phyloP scores from a whole-genome alignment of 2,113 vertebrate species.

The Pseudorectes ferrugineus region DNA sequence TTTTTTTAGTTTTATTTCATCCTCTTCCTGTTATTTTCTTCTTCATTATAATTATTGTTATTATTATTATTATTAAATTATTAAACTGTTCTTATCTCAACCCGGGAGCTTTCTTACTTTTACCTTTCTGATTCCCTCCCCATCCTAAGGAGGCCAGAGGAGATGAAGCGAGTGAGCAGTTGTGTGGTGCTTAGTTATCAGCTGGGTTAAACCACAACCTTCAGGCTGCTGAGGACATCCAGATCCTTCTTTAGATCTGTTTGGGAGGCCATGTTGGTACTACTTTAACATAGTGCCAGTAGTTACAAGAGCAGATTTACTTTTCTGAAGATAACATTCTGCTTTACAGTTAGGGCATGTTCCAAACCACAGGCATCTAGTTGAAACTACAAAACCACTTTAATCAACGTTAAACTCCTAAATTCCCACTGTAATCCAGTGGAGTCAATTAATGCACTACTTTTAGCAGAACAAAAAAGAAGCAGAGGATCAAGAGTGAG shows the following conservation, averaged over 20 bases:
- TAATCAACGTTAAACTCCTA: neutral
- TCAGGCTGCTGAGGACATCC: neutral
- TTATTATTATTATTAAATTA: neutral
- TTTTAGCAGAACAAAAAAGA: neutral
- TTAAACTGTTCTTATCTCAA: neutral
- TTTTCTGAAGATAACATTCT: neutral
- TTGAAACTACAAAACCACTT: neutral
- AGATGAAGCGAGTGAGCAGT: neutral
- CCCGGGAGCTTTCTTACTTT: neutral
- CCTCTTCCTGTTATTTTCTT: neutral
- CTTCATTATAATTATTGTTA: neutral
- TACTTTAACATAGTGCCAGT: neutral
- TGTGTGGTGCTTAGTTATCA: neutral
- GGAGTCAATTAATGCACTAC: neutral
- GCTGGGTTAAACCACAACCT: neutral
- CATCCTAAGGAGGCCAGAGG: fast-evolving
- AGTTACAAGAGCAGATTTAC: neutral
- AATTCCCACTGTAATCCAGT: neutral
- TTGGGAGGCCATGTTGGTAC: neutral
- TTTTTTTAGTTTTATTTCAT: neutral
- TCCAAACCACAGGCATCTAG: neutral
- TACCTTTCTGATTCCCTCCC: neutral
- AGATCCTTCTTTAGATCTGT: neutral
- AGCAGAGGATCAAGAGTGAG: neutral
- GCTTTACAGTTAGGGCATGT: neutral